Conservation (phyloP, 2,888 invertebrate species). For the Aphidoletes aphidimyza region DNA sequence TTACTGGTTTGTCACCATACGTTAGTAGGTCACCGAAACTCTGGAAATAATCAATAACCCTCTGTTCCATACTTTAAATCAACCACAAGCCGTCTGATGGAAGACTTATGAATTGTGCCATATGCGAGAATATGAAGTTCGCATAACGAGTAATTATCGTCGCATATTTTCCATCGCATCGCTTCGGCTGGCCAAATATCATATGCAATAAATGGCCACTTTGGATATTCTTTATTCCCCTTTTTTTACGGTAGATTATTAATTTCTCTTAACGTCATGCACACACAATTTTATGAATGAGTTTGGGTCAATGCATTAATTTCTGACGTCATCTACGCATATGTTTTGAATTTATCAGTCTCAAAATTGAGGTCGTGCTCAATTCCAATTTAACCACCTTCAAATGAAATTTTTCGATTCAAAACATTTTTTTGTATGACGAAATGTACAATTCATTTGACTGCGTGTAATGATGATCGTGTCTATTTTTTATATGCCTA, state of each 20-base stretch:
- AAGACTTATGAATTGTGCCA: background rate
- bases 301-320: slow-evolving; percentile 21
- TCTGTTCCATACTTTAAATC: background rate
- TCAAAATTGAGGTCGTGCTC: background rate
- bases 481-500: no score
- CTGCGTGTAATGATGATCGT: no score
- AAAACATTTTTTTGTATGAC: background rate
- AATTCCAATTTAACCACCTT: background rate
- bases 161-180: no score
- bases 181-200: no score
- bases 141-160: no score
- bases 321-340: background rate
- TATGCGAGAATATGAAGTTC: no score
- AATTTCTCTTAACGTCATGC: background rate
- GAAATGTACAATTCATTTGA: no score
- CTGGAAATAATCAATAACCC: slow-evolving; percentile 27
- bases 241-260: no score
- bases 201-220: no score
- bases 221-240: no score
- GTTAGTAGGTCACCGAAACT: background rate
- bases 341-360: background rate
- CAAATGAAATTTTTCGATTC: background rate
- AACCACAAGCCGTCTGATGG: background rate
- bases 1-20: background rate
- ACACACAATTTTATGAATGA: background rate